Base-by-base conservation (phyloP, 1,140 invertebrate genomes). In the Ostrea edulis region DNA sequence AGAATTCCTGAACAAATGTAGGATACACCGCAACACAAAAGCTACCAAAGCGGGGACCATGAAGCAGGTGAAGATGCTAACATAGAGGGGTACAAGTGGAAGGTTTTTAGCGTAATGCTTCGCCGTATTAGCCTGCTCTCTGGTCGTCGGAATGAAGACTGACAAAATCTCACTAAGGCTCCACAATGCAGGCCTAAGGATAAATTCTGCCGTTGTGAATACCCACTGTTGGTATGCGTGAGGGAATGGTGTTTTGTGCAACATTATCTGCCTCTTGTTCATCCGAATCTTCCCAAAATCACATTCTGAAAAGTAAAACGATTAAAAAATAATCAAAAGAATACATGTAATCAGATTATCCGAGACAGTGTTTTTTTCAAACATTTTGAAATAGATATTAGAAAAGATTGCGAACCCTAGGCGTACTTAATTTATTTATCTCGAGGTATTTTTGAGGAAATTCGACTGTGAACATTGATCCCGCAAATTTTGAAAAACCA, bases 11-110 rank as follows among this genome's bases (percentile, higher is more conserved):
- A 91, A 58, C n/a, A 85, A 84, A 17, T 90, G 88, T 35, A 93
- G 84, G 8, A 91, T 2, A 85, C 89, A 92, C 35, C 92, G 82
- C 22, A 92, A 17, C n/a, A 91, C 44, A 35, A 91, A 87, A 12
- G 88, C 89, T 25, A 90, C n/a, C 12, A 92, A 7, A 4, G 89
- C 87, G 8, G 91, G 85, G 12, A 91, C 89, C 5, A 90, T 52
- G 20, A 89, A 87, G 8, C 91, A 44, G n/a, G 90, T 12, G 14
- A 91, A 77, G 14, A 90, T 82, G 11, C 53, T 86, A 14, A 88
- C 14, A 65, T 88, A 89, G 5, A 91, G 12, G 17, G 91, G 90
- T 5, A 82, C 25, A 22, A 91, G 77, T 4, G 90, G 4, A 0
- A 91, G 0, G 77, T 83, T 88, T 51, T 82, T 86, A 2, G 87